phyloP scores from a whole-genome alignment of 37 sponge, comb jelly and placozoan genomes.

The Chondrosia reniformis region DNA sequence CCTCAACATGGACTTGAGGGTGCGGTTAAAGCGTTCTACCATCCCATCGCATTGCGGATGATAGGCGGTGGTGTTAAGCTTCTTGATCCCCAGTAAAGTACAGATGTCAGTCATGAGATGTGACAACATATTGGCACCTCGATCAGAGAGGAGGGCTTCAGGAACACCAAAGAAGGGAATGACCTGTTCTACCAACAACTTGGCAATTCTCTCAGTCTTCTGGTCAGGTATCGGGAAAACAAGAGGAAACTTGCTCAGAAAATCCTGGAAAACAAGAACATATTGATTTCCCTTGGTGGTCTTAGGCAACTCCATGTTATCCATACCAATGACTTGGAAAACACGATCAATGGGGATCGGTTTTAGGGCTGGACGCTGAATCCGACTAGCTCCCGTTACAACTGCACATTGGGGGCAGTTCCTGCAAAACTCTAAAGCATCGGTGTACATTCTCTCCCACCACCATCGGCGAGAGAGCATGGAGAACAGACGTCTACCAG shows the following conservation, averaged over 20 bases:
- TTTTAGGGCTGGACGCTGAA: constrained; percentile 1
- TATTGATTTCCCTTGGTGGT: constrained; percentile 10
- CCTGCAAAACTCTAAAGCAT: constrained; percentile 19
- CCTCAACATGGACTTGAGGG: constrained; percentile 19
- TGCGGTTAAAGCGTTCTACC: constrained; percentile 27
- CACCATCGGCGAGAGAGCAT: constrained; percentile 29
- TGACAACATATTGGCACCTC: constrained; percentile 14
- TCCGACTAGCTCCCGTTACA: constrained; percentile 29
- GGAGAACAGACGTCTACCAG: constrained; percentile 29
- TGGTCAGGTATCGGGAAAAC: constrained; percentile 21
- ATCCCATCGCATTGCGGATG: constrained; percentile 34
- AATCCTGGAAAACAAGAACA: constrained; percentile 24
- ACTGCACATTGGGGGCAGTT: constrained; percentile 50
- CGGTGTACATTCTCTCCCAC: constrained; percentile 55
- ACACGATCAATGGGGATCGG: constrained; percentile 13
- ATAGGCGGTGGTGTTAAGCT: constrained; percentile 12
- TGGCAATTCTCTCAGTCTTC: not conserved
- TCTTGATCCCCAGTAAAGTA: constrained; percentile 13
- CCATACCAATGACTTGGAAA: constrained; percentile 18
- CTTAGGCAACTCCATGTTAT: constrained; percentile 19
- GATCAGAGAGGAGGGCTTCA: constrained; percentile 27
- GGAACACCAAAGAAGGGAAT: constrained; percentile 32
- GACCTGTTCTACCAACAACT: constrained; percentile 1
- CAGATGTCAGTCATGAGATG: constrained; percentile 28
- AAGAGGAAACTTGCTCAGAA: constrained; percentile 20